Percentiles rank a stretch among this genome's conserved stretches.
These are phyloP conservation scores for Oncopeltus fasciatus DNA, from an alignment of 1,140 invertebrate genomes.

Conservation along the genomic window DNA sequence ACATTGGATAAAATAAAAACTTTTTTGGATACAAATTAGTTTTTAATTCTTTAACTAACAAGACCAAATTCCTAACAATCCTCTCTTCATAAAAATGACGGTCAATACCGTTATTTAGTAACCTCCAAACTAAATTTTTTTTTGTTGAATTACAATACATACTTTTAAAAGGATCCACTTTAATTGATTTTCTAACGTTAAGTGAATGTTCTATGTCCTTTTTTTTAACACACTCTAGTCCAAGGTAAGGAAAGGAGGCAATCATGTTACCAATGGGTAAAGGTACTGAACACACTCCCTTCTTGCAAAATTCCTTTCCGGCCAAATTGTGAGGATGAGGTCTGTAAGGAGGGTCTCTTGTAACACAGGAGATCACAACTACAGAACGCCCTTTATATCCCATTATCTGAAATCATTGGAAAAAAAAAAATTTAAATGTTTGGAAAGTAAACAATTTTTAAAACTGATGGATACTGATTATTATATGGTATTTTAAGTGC, in stretches of 20 bases:
- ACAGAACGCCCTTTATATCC: slow-evolving; percentile 69
- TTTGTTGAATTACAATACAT: too few relatives aligned
- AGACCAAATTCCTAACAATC: too few relatives aligned
- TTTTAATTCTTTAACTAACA: too few relatives aligned
- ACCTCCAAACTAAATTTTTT: too few relatives aligned
- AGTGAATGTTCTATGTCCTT: slow-evolving; percentile 82
- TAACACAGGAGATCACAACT: slow-evolving; percentile 88
- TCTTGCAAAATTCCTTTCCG: slow-evolving; percentile 79
- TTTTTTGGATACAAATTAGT: too few relatives aligned
- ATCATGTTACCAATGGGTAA: slow-evolving; percentile 62
- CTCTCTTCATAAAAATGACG: too few relatives aligned
- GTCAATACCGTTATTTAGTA: too few relatives aligned
- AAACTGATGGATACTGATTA: too few relatives aligned
- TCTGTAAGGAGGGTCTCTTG: slow-evolving; percentile 76
- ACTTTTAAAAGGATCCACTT: slow-evolving; percentile 91
- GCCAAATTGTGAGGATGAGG: slow-evolving; percentile 93
- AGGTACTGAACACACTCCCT: slow-evolving; percentile 79
- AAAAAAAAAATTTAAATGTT: background rate
- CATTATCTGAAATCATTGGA: slow-evolving; percentile 42
- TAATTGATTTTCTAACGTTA: slow-evolving; percentile 60
- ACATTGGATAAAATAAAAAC: too few relatives aligned
- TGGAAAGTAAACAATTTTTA: background rate
- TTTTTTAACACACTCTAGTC: slow-evolving; percentile 93
- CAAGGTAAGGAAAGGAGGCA: slow-evolving; percentile 75
- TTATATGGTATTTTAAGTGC: too few relatives aligned